Evolutionary conservation across 2,113 vertebrate species (phyloP), one percentile per base, ranked within the genome.

Genomic region (Atractosteus spatula): DNA sequence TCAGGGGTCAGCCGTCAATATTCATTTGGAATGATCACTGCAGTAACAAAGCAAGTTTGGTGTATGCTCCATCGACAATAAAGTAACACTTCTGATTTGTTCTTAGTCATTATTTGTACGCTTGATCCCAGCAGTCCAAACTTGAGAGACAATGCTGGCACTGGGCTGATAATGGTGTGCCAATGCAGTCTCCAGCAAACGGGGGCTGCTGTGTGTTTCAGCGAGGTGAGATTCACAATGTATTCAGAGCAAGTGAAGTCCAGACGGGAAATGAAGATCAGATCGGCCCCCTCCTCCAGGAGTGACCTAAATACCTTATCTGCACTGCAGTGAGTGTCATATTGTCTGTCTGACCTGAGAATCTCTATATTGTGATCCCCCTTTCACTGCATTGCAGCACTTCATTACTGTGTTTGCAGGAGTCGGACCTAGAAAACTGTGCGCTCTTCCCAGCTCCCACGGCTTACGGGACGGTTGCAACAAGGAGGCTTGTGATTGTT

Each of bases 11-110:
- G 79, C 87, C 89, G 89, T 90, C 90, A 87, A 89, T 92, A 92
- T 91, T 91, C 87, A 91, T 91, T 75, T 80, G 86, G 86, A 87
- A 89, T 91, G 89, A 91, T 93, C 90, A 89, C 79, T 62, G 84
- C 78, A 82, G 82, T 90, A 91, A 91, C 92, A 91, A 91, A 91
- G 88, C 76, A 72, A 84, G 84, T 89, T 91, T 91, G 91, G 81
- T 68, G 79, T 78, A 81, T 75, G 79, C 85, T 81, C 78, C 74
- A 78, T 84, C 89, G 87, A 93, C 86, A 89, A 29, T 29, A 29
- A 59, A 82, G 78, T 77, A 69, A 78, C 74, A 76, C 87, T 51
- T 5, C 47, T 51, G 29, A 29, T 29, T 29, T 29, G 29, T 29
- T 29, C 29, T 29, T 29, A 29, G 29, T 1, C 29, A 29, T 29